Evolutionary conservation across 2,113 vertebrate genomes (phyloP).

Genomic region (Cyprinus carpio): DNA sequence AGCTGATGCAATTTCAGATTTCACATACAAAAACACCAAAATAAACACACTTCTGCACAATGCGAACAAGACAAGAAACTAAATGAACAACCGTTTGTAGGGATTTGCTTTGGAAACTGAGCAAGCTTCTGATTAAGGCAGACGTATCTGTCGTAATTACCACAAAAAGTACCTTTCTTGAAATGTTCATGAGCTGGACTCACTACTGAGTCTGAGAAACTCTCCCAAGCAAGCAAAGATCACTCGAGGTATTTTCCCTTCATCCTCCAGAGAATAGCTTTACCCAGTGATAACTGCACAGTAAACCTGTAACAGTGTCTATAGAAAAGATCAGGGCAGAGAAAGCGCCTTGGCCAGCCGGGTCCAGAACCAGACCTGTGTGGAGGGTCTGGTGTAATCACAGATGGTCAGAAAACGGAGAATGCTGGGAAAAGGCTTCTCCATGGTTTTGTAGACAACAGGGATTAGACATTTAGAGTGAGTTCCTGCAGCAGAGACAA

Average conservation of each 20-base stretch:
- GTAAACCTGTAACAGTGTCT: not conserved
- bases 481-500: slow-evolving; percentile 75
- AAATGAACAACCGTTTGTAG: not conserved
- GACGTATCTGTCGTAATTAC: not conserved
- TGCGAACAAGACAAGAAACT: not conserved
- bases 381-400: slow-evolving; percentile 92
- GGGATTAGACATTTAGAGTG: slow-evolving; percentile 90
- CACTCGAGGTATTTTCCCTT: slow-evolving; percentile 17
- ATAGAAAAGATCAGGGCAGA: slow-evolving; percentile 67
- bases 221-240: not conserved
- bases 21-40: not conserved
- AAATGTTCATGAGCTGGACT: not conserved
- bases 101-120: not conserved
- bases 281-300: not conserved
- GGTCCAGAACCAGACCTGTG: slow-evolving; percentile 92
- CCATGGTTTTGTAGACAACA: slow-evolving; percentile 90
- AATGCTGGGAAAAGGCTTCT: slow-evolving; percentile 90
- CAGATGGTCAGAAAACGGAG: slow-evolving; percentile 91
- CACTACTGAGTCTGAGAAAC: slow-evolving; percentile 8
- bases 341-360: slow-evolving; percentile 90
- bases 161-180: slow-evolving; percentile 4
- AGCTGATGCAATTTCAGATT: not conserved
- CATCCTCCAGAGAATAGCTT: not conserved
- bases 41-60: not conserved
- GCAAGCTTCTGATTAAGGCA: not conserved